phyloP scores from a whole-genome alignment of 1,140 invertebrate species.

The Drosophila busckii region DNA sequence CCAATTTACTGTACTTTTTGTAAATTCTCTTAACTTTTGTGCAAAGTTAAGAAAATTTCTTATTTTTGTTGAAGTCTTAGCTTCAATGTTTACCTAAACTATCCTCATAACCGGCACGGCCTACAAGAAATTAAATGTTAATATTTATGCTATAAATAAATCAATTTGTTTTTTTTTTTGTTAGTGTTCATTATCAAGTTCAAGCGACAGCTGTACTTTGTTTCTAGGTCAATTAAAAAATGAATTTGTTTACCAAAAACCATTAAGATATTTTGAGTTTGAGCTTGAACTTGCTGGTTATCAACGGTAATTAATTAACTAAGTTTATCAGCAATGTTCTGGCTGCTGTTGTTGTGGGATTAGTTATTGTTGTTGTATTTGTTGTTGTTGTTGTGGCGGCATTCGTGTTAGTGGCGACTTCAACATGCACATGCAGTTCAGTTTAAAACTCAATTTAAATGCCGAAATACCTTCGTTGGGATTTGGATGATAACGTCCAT shows the following conservation, averaged over 20 bases:
- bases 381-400: slow-evolving; percentile 15
- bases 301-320: slow-evolving; percentile 4
- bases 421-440: slow-evolving; percentile 51
- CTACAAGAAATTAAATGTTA: slow-evolving; percentile 67
- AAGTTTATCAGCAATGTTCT: slow-evolving; percentile 22
- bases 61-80: not conserved
- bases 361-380: slow-evolving; percentile 7
- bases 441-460: slow-evolving; percentile 30
- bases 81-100: slow-evolving; percentile 53
- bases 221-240: too few species aligned
- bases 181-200: slow-evolving; percentile 36
- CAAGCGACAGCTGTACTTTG: too few species aligned
- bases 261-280: slow-evolving; percentile 45
- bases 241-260: slow-evolving; percentile 17
- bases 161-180: not conserved
- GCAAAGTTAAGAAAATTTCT: slow-evolving; percentile 4
- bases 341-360: not conserved
- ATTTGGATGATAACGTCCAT: slow-evolving; percentile 68
- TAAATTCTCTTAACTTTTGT: not conserved
- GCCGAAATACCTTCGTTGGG: slow-evolving; percentile 72
- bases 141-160: slow-evolving; percentile 37
- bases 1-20: too few species aligned
- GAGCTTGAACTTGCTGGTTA: slow-evolving; percentile 41
- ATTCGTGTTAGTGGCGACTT: slow-evolving; percentile 45
- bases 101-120: slow-evolving; percentile 37